Conservation (phyloP, 2,888 invertebrate genomes). For the Brachypalpus laphriformis region DNA sequence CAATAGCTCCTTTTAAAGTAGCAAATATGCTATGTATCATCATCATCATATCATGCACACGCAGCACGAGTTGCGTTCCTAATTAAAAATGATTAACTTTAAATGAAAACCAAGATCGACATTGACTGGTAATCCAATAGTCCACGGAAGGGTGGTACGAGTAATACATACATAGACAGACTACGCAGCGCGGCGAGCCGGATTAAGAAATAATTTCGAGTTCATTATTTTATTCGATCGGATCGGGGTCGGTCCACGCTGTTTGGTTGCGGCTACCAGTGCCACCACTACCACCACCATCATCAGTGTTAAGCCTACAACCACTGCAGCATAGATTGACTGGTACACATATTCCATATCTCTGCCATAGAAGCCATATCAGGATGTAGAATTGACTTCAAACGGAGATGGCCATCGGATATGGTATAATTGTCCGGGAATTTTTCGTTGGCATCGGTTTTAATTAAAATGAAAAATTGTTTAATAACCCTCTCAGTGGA, state of each 20-base stretch:
- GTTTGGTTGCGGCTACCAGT: no score
- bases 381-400: conserved; percentile 61
- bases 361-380: conserved; percentile 56
- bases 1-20: background rate
- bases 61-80: conserved; percentile 24
- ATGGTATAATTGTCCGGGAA: conserved; percentile 75
- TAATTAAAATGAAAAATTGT: conserved; percentile 76
- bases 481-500: conserved; percentile 61
- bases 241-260: conserved; percentile 18
- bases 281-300: conserved; percentile 20
- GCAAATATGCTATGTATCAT: background rate
- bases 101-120: conserved; percentile 42
- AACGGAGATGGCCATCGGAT: conserved; percentile 72
- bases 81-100: conserved; percentile 61
- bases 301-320: conserved; percentile 48
- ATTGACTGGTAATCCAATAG: conserved; percentile 34
- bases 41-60: no score
- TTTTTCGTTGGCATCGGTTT: conserved; percentile 74
- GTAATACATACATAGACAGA: no score
- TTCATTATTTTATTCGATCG: conserved; percentile 67
- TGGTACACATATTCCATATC: conserved; percentile 41
- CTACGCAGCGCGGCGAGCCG: background rate
- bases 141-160: conserved; percentile 36
- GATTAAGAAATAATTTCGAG: conserved; percentile 57
- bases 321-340: conserved; percentile 1